These are phyloP conservation scores for Microchrysa polita DNA, from an alignment of 2,888 invertebrate species.

Conservation along the genomic window DNA sequence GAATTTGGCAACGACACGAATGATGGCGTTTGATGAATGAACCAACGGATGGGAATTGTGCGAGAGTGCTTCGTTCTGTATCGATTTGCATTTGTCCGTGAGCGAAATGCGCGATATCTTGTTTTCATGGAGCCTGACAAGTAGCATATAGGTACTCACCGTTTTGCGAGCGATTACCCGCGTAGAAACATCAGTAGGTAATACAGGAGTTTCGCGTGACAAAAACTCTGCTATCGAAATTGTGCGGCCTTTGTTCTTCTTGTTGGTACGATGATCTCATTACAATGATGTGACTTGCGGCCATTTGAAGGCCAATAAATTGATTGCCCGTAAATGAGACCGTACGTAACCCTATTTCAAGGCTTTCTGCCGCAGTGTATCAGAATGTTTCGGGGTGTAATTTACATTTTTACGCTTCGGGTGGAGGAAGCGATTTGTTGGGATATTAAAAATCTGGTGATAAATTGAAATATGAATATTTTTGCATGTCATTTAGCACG, in stretches of 20 bases:
- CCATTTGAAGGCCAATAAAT: background rate
- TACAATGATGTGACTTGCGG: background rate
- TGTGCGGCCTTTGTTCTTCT: no score
- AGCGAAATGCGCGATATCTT: slow-evolving; percentile 5
- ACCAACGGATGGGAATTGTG: slow-evolving; percentile 6
- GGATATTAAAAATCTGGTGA: background rate
- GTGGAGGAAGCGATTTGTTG: no score
- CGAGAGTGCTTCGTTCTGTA: slow-evolving; percentile 5
- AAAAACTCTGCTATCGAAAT: no score
- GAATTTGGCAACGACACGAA: background rate
- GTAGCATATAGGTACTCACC: background rate
- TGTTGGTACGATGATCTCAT: background rate
- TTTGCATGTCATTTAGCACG: background rate
- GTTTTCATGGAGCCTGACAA: background rate
- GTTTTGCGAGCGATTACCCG: slow-evolving; percentile 14
- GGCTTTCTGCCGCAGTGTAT: no score
- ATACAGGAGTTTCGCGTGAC: slow-evolving; percentile 16
- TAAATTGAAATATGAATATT: background rate
- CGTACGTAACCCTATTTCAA: no score
- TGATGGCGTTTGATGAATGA: slow-evolving; percentile 7
- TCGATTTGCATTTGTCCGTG: slow-evolving; percentile 31
- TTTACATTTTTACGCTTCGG: no score
- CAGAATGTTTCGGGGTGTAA: no score
- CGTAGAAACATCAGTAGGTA: no score
- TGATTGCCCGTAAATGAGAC: background rate